Conservation (phyloP, 53 echinoderm and acorn worm genomes). For the Paracentrotus lividus region DNA sequence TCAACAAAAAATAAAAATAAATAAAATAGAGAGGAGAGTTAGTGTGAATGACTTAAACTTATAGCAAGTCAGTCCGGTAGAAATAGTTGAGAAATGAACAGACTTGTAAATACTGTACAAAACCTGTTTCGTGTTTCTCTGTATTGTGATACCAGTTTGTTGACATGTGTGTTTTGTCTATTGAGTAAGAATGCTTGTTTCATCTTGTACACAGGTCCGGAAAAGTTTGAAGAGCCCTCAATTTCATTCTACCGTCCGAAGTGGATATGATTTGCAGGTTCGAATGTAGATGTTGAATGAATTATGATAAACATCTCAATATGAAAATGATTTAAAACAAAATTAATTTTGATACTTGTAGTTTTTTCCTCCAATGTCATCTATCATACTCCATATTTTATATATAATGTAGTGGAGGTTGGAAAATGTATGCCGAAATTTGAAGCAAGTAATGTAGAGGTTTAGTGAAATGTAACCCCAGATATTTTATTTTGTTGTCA, state of each 20-base stretch:
- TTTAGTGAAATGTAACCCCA: background rate
- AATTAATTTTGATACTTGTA: too few relatives aligned
- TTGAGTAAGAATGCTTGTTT: slow-evolving; percentile 11
- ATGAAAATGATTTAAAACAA: too few relatives aligned
- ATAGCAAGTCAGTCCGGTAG: slow-evolving; percentile 36
- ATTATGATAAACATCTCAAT: background rate
- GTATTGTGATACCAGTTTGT: slow-evolving; percentile 63
- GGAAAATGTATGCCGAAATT: background rate
- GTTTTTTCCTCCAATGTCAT: too few relatives aligned
- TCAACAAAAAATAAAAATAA: background rate
- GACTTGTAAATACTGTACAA: slow-evolving; percentile 71
- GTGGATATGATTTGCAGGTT: background rate
- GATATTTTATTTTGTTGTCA: background rate
- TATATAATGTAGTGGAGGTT: background rate
- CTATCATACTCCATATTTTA: background rate
- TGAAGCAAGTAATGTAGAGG: background rate
- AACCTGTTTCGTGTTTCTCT: slow-evolving; percentile 72
- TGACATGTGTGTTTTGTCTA: slow-evolving; percentile 31
- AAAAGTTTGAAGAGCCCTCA: background rate
- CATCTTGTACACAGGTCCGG: background rate
- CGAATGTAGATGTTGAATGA: background rate
- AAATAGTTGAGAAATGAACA: slow-evolving; percentile 66
- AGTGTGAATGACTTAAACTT: slow-evolving; percentile 36
- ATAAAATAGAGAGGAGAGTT: background rate
- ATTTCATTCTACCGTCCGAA: background rate